Conservation (phyloP, 2,113 vertebrate genomes). For the Vanacampus margaritifer region DNA sequence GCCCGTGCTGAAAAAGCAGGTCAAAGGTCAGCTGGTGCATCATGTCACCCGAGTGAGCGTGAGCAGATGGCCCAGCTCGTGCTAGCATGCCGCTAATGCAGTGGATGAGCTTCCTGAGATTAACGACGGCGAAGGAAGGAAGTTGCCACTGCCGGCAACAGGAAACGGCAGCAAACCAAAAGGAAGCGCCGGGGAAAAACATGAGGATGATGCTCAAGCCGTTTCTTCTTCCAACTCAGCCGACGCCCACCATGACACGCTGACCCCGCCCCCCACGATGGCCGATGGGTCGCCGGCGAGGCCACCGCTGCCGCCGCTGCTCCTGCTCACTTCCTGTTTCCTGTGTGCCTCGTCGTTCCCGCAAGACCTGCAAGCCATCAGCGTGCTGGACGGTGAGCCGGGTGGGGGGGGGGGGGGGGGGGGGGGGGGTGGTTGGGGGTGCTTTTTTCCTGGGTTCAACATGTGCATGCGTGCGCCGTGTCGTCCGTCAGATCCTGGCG, state of each 20-base stretch:
- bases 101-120: neutral
- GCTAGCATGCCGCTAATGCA: neutral
- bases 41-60: neutral
- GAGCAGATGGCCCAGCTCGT: neutral
- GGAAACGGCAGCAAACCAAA: no score
- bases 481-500: constrained; percentile 60
- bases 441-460: no score
- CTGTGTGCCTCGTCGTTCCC: constrained; percentile 54
- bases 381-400: constrained; percentile 42
- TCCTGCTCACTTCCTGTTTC: constrained; percentile 41
- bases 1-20: neutral
- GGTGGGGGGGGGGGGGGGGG: constrained; percentile 32
- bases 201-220: no score
- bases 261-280: constrained; percentile 42
- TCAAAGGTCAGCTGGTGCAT: neutral
- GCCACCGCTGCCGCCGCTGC: constrained; percentile 9
- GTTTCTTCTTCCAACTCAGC: neutral
- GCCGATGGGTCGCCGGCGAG: constrained; percentile 16
- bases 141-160: no score
- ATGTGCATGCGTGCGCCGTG: neutral
- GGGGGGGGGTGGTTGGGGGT: neutral
- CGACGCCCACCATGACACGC: constrained; percentile 37
- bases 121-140: neutral
- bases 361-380: constrained; percentile 68
- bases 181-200: no score